Base-by-base conservation (phyloP, 2,888 invertebrate genomes). In the Meteorus cinctellus region DNA sequence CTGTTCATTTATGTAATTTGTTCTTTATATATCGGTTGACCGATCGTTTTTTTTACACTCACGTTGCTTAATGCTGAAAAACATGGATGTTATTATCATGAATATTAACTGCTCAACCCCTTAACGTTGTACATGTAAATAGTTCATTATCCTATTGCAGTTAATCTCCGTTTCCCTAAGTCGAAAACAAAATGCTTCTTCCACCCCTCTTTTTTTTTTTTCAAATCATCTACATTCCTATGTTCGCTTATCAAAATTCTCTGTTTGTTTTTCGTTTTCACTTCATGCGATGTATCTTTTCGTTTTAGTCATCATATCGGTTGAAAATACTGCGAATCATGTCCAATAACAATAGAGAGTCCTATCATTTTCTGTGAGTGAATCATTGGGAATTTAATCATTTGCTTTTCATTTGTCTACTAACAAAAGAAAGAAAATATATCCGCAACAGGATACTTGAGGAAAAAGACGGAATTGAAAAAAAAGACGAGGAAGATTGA, bases 391-490 rank as follows among this genome's bases (percentile, higher is more conserved):
- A n/a, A 36, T 41, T 27, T 24, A 41, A 60, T 62, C 45, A 62
- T 62, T 27, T 27, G 71, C 71, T 71, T 71, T 60, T 71, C 60
- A 62, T 62, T 71, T 71, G 71, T 45, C n/a, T 62, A 71, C 62
- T 71, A 75, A 83, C 77, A 79, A 71, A 79, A 75, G 74, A 79
- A 75, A 71, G 78, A 75, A 75, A 79, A 75, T 76, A 8, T 55
- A 19, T 19, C 5, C 55, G 8, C 8, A 55, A 55, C 19, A 6
- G 6, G n/a, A 55, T 55, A 55, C 34, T 6, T 41, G 8, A 10
- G 41, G 8, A 41, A 41, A 41, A 41, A 41, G 8, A 12, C 41
- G 41, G 2, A 1, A 41, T 12, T 41, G 12, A 41, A 41, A 4
- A 41, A 12, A 12, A 8, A 34, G 34, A 8, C 4, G 1, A 41